These are phyloP conservation scores for Hydropsyche betteni DNA, from an alignment of 2,888 invertebrate species.

Conservation along the genomic window DNA sequence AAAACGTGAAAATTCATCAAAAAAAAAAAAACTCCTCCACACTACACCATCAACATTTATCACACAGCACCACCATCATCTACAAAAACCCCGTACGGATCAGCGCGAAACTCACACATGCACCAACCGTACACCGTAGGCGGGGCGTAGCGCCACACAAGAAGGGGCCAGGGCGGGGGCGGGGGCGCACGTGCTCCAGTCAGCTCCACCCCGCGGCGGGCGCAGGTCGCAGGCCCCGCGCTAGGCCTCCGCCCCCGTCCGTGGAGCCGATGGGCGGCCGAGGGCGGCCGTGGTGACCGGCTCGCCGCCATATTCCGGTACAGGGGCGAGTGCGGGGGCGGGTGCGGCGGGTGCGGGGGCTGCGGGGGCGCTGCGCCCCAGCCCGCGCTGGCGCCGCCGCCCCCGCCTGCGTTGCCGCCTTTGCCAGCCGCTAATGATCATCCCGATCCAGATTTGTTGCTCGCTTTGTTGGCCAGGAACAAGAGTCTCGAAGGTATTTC, in stretches of 20 bases:
- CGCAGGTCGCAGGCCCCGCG: slow-evolving; percentile 11
- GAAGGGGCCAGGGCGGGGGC: slow-evolving; percentile 41
- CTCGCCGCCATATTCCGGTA: slow-evolving; percentile 41
- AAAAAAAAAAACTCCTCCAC: no score
- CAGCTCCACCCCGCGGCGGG: slow-evolving; percentile 16
- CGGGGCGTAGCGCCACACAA: slow-evolving; percentile 42
- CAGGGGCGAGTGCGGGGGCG: slow-evolving; percentile 55
- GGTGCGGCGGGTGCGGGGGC: slow-evolving; percentile 44
- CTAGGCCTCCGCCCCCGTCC: slow-evolving; percentile 1
- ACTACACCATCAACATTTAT: no score
- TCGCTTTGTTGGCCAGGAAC: slow-evolving; percentile 85
- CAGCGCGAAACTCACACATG: no score
- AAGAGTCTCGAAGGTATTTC: slow-evolving; percentile 85
- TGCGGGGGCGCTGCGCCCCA: slow-evolving; percentile 57
- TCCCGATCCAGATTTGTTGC: slow-evolving; percentile 84
- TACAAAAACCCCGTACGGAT: no score
- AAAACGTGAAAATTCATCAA: no score
- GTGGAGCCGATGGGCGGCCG: neutral
- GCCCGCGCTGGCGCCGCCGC: slow-evolving; percentile 59
- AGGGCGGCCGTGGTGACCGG: slow-evolving; percentile 4
- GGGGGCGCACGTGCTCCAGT: slow-evolving; percentile 34
- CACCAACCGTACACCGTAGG: slow-evolving; percentile 29
- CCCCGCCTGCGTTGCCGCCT: slow-evolving; percentile 54
- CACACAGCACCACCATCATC: no score
- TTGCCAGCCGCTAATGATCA: slow-evolving; percentile 63